Conservation (phyloP, 2,113 vertebrate genomes). For the Myrmecobius fasciatus region DNA sequence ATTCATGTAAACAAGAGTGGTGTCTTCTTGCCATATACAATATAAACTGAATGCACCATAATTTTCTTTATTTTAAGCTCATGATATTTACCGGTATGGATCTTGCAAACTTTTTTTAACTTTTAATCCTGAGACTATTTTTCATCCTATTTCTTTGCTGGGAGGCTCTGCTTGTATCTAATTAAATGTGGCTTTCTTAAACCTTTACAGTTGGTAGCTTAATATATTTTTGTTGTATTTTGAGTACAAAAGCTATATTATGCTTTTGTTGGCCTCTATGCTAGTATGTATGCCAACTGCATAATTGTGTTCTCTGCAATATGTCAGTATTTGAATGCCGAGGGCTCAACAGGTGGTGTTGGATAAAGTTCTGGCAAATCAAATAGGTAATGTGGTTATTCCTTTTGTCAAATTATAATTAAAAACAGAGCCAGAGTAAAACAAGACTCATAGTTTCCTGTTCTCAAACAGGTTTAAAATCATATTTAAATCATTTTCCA, state of each 20-base stretch:
- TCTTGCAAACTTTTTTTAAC: slow-evolving; percentile 61
- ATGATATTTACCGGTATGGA: slow-evolving; percentile 72
- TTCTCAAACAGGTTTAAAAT: slow-evolving; percentile 77
- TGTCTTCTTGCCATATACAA: slow-evolving; percentile 71
- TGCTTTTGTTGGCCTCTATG: slow-evolving; percentile 86
- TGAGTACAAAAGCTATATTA: slow-evolving; percentile 84
- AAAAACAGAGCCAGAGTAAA: slow-evolving; percentile 83
- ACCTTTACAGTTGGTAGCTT: slow-evolving; percentile 86
- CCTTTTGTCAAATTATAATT: slow-evolving; percentile 89
- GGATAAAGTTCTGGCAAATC: slow-evolving; percentile 88
- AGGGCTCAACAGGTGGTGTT: slow-evolving; percentile 86
- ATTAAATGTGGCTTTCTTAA: slow-evolving; percentile 87
- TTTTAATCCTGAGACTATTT: slow-evolving; percentile 75
- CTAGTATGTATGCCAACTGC: slow-evolving; percentile 80
- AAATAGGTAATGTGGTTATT: slow-evolving; percentile 84
- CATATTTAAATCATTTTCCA: slow-evolving; percentile 78
- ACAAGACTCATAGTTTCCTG: slow-evolving; percentile 82
- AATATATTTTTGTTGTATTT: slow-evolving; percentile 83
- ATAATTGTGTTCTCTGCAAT: slow-evolving; percentile 84
- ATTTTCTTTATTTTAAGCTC: slow-evolving; percentile 77
- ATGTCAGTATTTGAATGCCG: slow-evolving; percentile 83
- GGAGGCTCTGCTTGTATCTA: slow-evolving; percentile 76
- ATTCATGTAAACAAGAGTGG: slow-evolving; percentile 67
- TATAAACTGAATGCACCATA: slow-evolving; percentile 64
- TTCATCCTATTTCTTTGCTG: slow-evolving; percentile 72